Percentiles rank a stretch among this genome's conserved stretches.
Evolutionary conservation across 2,113 vertebrate genomes (phyloP).

Genomic region (Cynopterus brachyotis): DNA sequence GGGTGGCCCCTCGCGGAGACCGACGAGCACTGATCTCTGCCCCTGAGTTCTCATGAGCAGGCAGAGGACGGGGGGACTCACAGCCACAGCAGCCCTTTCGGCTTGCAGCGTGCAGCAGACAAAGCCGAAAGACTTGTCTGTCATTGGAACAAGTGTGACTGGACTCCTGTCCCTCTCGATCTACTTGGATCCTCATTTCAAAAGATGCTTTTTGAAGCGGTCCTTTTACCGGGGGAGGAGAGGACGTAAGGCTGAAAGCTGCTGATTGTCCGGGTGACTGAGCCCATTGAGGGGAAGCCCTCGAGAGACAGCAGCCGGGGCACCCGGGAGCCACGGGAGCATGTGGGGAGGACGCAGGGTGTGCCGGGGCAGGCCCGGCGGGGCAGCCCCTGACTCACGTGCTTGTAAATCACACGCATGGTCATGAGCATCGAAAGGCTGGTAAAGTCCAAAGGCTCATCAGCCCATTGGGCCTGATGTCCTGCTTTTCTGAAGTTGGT

Average conservation of each 20-base stretch:
- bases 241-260: conserved; percentile 59
- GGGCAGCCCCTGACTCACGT: background rate
- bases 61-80: background rate
- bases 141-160: conserved; percentile 37
- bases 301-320: conserved; percentile 1
- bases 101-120: background rate
- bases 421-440: background rate
- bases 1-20: background rate
- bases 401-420: background rate
- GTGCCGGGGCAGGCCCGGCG: background rate
- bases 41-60: background rate
- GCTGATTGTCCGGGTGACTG: conserved; percentile 66
- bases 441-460: background rate
- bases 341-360: background rate
- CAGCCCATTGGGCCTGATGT: background rate
- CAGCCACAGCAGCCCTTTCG: background rate
- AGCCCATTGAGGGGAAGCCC: conserved; percentile 56
- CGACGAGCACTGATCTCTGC: background rate
- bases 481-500: background rate
- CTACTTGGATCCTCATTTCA: conserved; percentile 60
- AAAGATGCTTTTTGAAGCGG: conserved; percentile 59
- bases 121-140: conserved; percentile 29
- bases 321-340: background rate
- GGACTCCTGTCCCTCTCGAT: conserved; percentile 50
- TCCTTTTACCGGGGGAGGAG: conserved; percentile 25